Conservation (phyloP, 2,888 invertebrate species). For the Brachyopa scutellaris region DNA sequence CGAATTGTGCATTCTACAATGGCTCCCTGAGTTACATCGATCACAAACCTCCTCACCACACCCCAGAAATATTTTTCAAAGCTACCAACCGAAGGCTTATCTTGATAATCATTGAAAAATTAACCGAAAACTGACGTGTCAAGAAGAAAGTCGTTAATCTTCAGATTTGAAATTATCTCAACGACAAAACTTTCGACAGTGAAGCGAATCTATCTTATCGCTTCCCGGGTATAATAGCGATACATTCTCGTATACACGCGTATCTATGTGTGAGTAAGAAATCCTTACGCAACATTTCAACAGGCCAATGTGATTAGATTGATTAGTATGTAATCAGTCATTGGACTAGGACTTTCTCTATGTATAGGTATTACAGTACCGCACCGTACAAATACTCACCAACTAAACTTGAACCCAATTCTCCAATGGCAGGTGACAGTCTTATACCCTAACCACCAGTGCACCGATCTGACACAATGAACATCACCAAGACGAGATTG, state of each 20-base stretch:
- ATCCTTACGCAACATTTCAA: conserved; percentile 24
- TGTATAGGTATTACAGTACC: neutral
- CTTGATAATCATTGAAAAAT: neutral
- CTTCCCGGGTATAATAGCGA: conserved; percentile 4
- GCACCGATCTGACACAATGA: neutral
- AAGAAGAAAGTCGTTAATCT: conserved; percentile 24
- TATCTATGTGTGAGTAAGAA: neutral
- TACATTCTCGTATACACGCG: conserved; percentile 7
- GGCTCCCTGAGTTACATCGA: too few species aligned
- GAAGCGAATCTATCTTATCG: conserved; percentile 32
- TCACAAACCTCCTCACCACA: too few species aligned
- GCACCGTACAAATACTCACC: conserved; percentile 27
- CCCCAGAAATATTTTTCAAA: too few species aligned
- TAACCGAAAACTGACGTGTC: neutral
- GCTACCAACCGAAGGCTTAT: too few species aligned
- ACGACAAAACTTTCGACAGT: conserved; percentile 6
- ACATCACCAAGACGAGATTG: neutral
- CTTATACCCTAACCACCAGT: neutral
- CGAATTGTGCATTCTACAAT: too few species aligned
- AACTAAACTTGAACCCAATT: conserved; percentile 42
- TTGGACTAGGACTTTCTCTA: neutral
- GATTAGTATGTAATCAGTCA: conserved; percentile 57
- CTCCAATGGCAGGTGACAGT: conserved; percentile 52
- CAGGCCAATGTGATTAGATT: conserved; percentile 56
- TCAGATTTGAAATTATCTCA: neutral